Evolutionary conservation across 2,888 invertebrate species (phyloP).

Genomic region (Chironomus tentans): DNA sequence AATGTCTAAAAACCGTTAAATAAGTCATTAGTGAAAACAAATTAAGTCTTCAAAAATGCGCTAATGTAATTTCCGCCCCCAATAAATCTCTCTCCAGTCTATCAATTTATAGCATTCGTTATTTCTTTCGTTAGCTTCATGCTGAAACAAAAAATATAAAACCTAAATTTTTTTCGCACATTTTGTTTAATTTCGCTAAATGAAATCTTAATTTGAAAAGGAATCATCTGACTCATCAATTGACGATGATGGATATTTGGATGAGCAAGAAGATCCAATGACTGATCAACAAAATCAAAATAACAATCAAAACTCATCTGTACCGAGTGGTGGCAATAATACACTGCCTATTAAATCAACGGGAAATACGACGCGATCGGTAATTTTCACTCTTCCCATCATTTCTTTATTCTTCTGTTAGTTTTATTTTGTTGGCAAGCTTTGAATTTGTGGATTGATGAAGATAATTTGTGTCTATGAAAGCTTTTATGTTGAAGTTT

Average conservation of each 20-base stretch:
- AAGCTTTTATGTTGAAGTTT: too few species aligned
- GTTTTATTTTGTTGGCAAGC: too few species aligned
- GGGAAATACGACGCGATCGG: constrained; percentile 22
- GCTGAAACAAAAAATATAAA: too few species aligned
- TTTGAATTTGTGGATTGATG: too few species aligned
- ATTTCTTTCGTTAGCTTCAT: too few species aligned
- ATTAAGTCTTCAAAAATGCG: too few species aligned
- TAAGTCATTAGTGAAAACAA: too few species aligned
- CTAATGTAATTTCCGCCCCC: too few species aligned
- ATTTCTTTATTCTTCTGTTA: too few species aligned
- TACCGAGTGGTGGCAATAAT: background rate
- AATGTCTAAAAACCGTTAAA: too few species aligned
- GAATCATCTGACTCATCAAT: constrained; percentile 25
- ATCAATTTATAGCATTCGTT: too few species aligned
- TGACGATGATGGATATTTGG: constrained; percentile 18
- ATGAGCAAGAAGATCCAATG: constrained; percentile 23
- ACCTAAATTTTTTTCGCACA: background rate
- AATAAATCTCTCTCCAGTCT: background rate
- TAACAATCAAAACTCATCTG: background rate
- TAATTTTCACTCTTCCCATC: background rate
- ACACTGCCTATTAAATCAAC: constrained; percentile 21
- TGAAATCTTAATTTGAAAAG: background rate
- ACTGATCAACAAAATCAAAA: constrained; percentile 22
- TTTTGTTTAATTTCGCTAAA: background rate
- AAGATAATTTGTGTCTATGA: too few species aligned